A percentile compares a stretch with the other conserved stretches of the same genome.
Evolutionary conservation across 37 sponge, comb jelly and placozoan genomes (phyloP).

Genomic region (Geodia barretti): DNA sequence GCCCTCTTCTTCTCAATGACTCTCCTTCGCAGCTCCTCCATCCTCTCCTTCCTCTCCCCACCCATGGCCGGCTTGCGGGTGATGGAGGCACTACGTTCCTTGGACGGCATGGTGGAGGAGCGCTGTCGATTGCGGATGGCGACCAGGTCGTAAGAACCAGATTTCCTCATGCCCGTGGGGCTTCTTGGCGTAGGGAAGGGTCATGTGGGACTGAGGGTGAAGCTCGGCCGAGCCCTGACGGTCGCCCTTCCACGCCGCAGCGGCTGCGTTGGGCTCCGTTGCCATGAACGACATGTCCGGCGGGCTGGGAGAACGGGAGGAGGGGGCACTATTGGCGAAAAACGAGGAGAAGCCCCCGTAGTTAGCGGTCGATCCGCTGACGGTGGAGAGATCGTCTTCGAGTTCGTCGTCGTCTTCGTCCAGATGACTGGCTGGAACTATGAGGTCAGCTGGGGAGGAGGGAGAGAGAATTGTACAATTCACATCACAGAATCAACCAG

Average conservation of each 20-base stretch:
- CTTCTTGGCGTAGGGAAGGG: too few species aligned
- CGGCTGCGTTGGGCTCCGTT: not conserved
- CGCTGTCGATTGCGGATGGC: not conserved
- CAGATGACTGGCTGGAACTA: not conserved
- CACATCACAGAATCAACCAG: too few species aligned
- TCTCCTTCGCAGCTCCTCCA: constrained; percentile 2
- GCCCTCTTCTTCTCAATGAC: not conserved
- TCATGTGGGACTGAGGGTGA: not conserved
- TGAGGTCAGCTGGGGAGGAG: too few species aligned
- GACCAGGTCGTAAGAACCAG: not conserved
- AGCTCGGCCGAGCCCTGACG: not conserved
- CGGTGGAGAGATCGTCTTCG: not conserved
- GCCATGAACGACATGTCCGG: not conserved
- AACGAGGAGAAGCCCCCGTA: not conserved
- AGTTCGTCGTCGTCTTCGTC: not conserved
- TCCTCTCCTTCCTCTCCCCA: not conserved
- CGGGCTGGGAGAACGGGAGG: not conserved
- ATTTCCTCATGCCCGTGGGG: not conserved
- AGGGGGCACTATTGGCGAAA: not conserved
- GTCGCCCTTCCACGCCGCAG: not conserved
- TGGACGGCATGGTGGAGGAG: not conserved
- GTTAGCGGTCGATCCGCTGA: not conserved
- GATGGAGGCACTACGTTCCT: not conserved
- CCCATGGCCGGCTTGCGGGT: constrained; percentile 24
- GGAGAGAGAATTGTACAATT: too few species aligned